phyloP scores from a whole-genome alignment of 2,113 vertebrate species.

The Lasiurus borealis region DNA sequence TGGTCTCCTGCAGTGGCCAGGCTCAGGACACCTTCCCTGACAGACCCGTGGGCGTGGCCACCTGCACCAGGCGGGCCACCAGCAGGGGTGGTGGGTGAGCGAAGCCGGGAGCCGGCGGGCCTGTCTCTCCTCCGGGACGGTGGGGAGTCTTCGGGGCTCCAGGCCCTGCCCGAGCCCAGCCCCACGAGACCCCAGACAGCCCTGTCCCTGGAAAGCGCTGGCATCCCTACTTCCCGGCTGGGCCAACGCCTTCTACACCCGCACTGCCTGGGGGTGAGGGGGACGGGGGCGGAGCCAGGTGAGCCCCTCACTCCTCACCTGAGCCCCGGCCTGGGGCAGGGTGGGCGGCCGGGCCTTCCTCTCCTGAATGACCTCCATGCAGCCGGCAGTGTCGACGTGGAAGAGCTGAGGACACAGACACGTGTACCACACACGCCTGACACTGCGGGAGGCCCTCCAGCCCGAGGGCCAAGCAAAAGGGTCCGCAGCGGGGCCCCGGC shows the following conservation, averaged over 20 bases:
- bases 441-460: rapidly evolving
- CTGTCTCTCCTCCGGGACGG: neutral
- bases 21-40: rapidly evolving
- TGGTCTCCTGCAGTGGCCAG: rapidly evolving
- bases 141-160: neutral
- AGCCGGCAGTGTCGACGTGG: constrained; percentile 90
- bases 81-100: rapidly evolving
- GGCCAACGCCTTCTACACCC: rapidly evolving
- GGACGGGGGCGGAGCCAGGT: rapidly evolving
- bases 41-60: rapidly evolving
- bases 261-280: neutral
- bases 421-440: rapidly evolving
- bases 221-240: neutral
- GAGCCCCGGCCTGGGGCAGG: neutral
- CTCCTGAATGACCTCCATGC: constrained; percentile 89
- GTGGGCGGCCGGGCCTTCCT: constrained; percentile 62
- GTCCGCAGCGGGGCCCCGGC: rapidly evolving
- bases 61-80: no score
- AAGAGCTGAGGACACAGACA: constrained; percentile 83
- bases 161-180: neutral
- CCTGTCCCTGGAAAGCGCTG: neutral
- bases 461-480: neutral
- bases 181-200: neutral
- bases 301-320: neutral
- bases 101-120: rapidly evolving